Base-by-base conservation (phyloP, 2,888 invertebrate genomes). In the Altica lythri region DNA sequence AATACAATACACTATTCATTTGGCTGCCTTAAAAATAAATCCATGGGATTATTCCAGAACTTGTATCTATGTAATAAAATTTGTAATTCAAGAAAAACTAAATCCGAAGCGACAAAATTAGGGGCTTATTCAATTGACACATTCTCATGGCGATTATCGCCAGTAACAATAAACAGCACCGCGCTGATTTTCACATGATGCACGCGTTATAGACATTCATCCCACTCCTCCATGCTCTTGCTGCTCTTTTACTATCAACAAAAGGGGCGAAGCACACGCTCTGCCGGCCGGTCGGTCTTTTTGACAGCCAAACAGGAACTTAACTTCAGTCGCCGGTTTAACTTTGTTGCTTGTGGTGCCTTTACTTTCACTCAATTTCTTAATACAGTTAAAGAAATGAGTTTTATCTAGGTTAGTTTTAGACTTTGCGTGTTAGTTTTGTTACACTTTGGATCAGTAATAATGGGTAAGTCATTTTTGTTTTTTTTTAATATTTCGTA, bases 211-310 rank as follows among this genome's bases (percentile, higher is more conserved):
- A 4, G 38, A 19, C 34, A 13, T 18, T 16, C 14, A 35, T 16
- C 9, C 19, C 18, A 4, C 18, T 12, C 19, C 27, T 16, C 25
- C 12, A 5, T 19, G 18, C 25, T 14, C 48, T 38, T 18, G 48
- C 38, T 30, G 48, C 38, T 48, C 48, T 48, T 48, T 48, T 48
- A 40, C 48, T 40, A 48, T 40, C 48, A 48, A 40, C 48, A 48
- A 48, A 25, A 40, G 48, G 48, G 48, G 48, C 38, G 48, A 48
- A 48, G 48, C 40, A 40, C 40, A 30, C 48, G 30, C 14, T 38
- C 14, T 18, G 17, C 29, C 10, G 48, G 22, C 45, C 34, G 16
- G 12, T 18, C 30, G 48, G 48, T 22, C 38, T 48, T 48, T 48
- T 48, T 48, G 38, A 38, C 30, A 48, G 12, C 22, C 3, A 18